These are phyloP conservation scores for Sorex maritimensis DNA, from an alignment of 2,797 vertebrate species.

Conservation along the genomic window DNA sequence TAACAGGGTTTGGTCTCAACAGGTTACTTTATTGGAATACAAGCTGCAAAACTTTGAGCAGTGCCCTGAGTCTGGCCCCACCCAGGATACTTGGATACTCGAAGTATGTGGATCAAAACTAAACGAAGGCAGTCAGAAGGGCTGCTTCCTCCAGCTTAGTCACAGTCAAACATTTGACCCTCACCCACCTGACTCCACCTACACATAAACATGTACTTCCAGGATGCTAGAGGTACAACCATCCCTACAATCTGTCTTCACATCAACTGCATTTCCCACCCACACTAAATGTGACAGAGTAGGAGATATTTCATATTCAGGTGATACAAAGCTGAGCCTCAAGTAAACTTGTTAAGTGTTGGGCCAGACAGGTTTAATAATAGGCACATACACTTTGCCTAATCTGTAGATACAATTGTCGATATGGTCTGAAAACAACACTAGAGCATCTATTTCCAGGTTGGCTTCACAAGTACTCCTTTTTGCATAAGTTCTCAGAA, in stretches of 20 bases:
- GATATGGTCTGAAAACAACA: constrained; percentile 11
- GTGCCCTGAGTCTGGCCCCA: background rate
- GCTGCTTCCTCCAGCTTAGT: background rate
- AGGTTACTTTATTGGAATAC: background rate
- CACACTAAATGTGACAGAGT: background rate
- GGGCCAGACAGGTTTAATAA: background rate
- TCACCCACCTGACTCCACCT: background rate
- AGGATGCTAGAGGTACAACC: background rate
- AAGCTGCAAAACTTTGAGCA: background rate
- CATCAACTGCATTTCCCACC: background rate
- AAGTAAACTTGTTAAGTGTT: constrained; percentile 51
- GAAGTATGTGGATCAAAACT: background rate
- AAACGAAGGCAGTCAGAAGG: background rate
- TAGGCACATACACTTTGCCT: background rate
- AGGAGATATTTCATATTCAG: background rate
- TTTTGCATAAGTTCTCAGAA: background rate
- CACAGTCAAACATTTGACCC: background rate
- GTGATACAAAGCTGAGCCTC: constrained; percentile 9
- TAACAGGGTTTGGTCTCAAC: background rate
- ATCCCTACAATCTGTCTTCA: background rate
- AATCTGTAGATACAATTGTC: background rate
- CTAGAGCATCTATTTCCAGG: constrained; percentile 10
- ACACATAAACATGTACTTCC: too few species aligned
- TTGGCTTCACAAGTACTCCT: background rate
- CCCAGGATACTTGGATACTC: background rate